These are phyloP conservation scores for Proterorhinus semilunaris DNA, from an alignment of 2,113 vertebrate genomes.

Conservation along the genomic window DNA sequence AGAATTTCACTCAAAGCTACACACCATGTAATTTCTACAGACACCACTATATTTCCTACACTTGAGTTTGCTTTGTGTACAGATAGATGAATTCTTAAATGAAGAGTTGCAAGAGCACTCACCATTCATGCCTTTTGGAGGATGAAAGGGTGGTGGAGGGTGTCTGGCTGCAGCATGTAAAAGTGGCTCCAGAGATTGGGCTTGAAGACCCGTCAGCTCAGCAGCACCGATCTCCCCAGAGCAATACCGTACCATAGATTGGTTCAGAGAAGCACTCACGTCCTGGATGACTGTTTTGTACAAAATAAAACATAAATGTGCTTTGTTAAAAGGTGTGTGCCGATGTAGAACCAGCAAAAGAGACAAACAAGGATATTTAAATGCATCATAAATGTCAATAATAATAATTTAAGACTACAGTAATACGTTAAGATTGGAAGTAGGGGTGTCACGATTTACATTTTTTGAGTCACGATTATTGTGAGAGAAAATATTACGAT, in stretches of 20 bases:
- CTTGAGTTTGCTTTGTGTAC: neutral
- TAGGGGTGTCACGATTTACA: too few species aligned
- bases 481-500: too few species aligned
- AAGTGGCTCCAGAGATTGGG: conserved; percentile 78
- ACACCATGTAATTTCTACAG: neutral
- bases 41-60: neutral
- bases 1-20: conserved; percentile 3
- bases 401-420: too few species aligned
- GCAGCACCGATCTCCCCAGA: conserved; percentile 74
- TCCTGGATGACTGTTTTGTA: conserved; percentile 77
- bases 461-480: too few species aligned
- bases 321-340: neutral
- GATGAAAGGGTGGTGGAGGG: conserved; percentile 54
- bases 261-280: conserved; percentile 77
- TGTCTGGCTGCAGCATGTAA: conserved; percentile 65
- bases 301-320: conserved; percentile 11
- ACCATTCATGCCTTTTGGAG: conserved; percentile 83
- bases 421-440: too few species aligned
- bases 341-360: too few species aligned
- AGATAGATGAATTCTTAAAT: neutral
- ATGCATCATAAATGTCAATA: too few species aligned
- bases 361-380: neutral
- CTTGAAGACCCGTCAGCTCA: conserved; percentile 56
- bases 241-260: conserved; percentile 81
- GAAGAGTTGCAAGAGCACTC: conserved; percentile 34